Percentiles rank a stretch among this genome's conserved stretches.
Evolutionary conservation across 2,113 vertebrate genomes (phyloP).

Genomic region (Hyaena hyaena): DNA sequence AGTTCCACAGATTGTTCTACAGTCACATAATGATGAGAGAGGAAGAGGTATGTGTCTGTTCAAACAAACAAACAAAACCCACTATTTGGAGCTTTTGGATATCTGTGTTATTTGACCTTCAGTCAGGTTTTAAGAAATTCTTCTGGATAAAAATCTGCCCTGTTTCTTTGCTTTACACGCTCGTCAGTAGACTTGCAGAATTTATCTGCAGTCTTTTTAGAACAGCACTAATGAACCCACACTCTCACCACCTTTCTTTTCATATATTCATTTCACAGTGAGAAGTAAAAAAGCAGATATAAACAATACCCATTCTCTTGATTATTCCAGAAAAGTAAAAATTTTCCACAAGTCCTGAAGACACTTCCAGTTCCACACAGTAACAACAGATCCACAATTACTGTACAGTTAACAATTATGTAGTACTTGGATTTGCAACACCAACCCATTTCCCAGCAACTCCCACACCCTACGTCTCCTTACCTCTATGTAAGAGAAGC

Average conservation of each 20-base stretch:
- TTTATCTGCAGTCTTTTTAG: not conserved
- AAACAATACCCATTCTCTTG: not conserved
- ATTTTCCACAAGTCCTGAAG: not conserved
- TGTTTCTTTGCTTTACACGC: not conserved
- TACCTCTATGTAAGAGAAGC: not conserved
- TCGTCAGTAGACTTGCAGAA: not conserved
- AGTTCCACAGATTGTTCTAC: not conserved
- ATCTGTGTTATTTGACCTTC: not conserved
- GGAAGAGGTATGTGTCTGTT: not conserved
- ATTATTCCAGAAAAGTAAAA: not conserved
- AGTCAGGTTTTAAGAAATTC: not conserved
- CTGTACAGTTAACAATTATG: not conserved
- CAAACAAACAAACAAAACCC: not conserved
- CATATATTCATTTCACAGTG: not conserved
- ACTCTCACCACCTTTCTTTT: not conserved
- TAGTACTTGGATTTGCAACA: not conserved
- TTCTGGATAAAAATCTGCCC: conserved; percentile 29
- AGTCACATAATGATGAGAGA: not conserved
- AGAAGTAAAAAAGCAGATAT: not conserved
- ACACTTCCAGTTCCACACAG: not conserved
- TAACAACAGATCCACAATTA: not conserved
- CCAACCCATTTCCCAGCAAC: conserved; percentile 1
- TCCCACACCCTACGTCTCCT: not conserved
- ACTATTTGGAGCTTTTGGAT: not conserved
- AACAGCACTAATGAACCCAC: not conserved